Percentiles rank a stretch among this genome's conserved stretches.
Conservation (phyloP, 2,797 vertebrate genomes). For the Coregonus ussuriensis region DNA sequence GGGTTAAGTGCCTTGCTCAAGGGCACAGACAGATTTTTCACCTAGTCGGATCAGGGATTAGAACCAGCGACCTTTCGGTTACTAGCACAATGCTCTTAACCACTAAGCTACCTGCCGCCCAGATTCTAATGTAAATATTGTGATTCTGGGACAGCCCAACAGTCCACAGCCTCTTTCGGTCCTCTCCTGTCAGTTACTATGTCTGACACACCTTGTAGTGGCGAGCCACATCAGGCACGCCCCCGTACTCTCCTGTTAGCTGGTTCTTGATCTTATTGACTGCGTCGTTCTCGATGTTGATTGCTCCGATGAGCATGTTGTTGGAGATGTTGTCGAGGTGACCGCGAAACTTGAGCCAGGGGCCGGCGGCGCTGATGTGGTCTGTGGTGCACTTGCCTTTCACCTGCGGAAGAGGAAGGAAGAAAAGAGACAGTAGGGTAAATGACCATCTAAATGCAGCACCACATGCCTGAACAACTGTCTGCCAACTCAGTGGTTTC, state of each 20-base stretch:
- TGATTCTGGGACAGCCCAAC: not conserved
- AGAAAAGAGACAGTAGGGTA: not conserved
- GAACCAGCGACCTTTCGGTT: no score
- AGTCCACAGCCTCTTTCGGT: no score
- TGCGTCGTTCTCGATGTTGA: slow-evolving; percentile 89
- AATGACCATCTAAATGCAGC: not conserved
- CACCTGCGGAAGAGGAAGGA: slow-evolving; percentile 70
- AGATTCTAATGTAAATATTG: not conserved
- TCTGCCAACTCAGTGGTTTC: not conserved
- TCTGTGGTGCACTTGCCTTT: slow-evolving; percentile 97
- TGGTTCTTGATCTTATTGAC: slow-evolving; percentile 88
- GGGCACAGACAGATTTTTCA: no score
- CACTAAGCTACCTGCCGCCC: not conserved
- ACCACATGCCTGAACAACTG: not conserved
- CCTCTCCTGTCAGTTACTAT: not conserved
- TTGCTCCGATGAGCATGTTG: slow-evolving; percentile 91
- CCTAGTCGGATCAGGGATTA: no score
- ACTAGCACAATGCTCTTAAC: no score
- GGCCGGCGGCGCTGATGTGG: slow-evolving; percentile 93
- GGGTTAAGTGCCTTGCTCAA: no score
- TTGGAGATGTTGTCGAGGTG: slow-evolving; percentile 98
- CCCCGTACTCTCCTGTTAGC: slow-evolving; percentile 86
- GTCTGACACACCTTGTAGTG: slow-evolving; percentile 84
- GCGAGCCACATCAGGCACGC: slow-evolving; percentile 91
- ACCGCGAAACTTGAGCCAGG: slow-evolving; percentile 95